These are phyloP conservation scores for Drosophila yakuba DNA, from an alignment of 1,140 invertebrate genomes.

Conservation along the genomic window DNA sequence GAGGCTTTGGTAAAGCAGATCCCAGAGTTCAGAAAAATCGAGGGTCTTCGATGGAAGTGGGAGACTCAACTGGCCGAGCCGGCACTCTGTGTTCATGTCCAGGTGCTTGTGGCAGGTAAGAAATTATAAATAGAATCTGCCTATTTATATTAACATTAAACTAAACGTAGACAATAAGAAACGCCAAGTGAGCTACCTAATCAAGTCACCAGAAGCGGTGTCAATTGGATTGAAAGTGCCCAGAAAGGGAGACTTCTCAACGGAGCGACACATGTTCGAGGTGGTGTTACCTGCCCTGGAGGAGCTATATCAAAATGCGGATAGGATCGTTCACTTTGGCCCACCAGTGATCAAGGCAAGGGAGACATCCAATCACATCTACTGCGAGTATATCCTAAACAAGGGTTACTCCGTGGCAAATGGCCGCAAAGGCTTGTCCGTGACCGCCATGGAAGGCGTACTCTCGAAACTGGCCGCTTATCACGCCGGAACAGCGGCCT, in stretches of 20 bases:
- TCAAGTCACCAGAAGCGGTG: conserved; percentile 42
- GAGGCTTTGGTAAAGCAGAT: conserved; percentile 27
- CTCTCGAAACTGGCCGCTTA: conserved; percentile 86
- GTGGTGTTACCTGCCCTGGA: conserved; percentile 46
- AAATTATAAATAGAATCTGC: neutral
- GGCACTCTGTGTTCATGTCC: conserved; percentile 33
- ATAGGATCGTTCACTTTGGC: conserved; percentile 20
- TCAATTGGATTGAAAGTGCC: conserved; percentile 21
- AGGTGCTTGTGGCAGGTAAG: conserved; percentile 37
- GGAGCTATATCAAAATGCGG: conserved; percentile 33
- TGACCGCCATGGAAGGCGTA: conserved; percentile 85
- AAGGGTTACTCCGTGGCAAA: conserved; percentile 49
- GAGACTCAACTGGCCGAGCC: conserved; percentile 32
- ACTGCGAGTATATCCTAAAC: conserved; percentile 44
- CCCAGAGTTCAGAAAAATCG: conserved; percentile 24
- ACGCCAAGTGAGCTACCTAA: conserved; percentile 38
- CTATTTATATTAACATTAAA: neutral
- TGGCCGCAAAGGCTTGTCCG: conserved; percentile 84
- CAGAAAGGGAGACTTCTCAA: conserved; percentile 14
- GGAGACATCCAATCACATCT: conserved; percentile 23
- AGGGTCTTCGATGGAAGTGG: conserved; percentile 16
- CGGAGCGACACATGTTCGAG: conserved; percentile 48
- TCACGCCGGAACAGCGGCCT: conserved; percentile 85
- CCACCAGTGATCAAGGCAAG: neutral
- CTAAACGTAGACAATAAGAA: conserved; percentile 16